Conservation (phyloP, 2,113 vertebrate genomes). For the Myiopsitta monachus region DNA sequence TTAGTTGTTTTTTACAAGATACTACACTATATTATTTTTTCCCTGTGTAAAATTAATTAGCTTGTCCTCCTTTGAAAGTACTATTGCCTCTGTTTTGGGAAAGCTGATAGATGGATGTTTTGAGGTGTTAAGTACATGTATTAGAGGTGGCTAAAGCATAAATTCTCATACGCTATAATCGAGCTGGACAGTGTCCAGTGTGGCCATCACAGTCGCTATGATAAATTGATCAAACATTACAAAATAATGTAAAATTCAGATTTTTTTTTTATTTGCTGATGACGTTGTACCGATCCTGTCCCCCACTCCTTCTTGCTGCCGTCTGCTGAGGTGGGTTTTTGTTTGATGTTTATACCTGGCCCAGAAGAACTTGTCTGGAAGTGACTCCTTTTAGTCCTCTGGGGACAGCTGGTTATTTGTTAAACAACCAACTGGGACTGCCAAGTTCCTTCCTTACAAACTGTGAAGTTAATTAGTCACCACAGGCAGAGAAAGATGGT, state of each 20-base stretch:
- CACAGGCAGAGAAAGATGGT: background rate
- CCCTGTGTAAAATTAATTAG: background rate
- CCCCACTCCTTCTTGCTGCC: background rate
- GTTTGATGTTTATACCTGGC: background rate
- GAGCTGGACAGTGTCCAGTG: background rate
- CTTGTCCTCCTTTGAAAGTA: background rate
- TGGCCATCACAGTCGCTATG: background rate
- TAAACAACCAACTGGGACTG: background rate
- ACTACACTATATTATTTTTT: background rate
- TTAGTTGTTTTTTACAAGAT: background rate
- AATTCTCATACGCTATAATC: background rate
- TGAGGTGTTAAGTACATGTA: background rate
- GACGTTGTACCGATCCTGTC: background rate
- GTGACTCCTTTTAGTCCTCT: background rate
- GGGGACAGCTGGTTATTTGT: slow-evolving; percentile 44
- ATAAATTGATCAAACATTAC: background rate
- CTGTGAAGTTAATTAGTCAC: slow-evolving; percentile 25
- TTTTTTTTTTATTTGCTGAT: background rate
- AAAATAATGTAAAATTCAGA: background rate
- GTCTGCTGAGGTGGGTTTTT: background rate
- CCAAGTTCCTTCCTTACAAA: slow-evolving; percentile 42
- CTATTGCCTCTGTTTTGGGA: background rate
- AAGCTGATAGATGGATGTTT: background rate
- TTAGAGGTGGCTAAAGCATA: background rate
- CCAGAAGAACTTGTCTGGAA: background rate